Evolutionary conservation across 2,888 invertebrate genomes (phyloP).

Genomic region (Kryphioiulus occultus): DNA sequence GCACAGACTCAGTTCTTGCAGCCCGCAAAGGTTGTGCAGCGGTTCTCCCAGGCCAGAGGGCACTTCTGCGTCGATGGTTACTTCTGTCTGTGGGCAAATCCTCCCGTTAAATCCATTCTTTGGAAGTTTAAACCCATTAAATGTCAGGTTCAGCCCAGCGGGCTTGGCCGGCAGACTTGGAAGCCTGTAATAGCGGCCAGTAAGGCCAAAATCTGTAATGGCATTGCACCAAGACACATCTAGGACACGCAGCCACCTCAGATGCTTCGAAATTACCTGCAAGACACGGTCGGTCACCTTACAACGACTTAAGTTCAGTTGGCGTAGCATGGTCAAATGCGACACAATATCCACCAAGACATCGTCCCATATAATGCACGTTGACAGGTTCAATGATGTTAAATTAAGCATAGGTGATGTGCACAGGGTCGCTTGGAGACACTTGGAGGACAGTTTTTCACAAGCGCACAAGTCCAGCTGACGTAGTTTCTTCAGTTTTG

Average conservation of each 20-base stretch:
- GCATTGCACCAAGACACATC: slow-evolving; percentile 73
- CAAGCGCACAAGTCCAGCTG: slow-evolving; percentile 74
- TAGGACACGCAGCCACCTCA: slow-evolving; percentile 69
- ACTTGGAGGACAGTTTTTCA: slow-evolving; percentile 70
- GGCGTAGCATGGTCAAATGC: slow-evolving; percentile 68
- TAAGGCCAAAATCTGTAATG: slow-evolving; percentile 75
- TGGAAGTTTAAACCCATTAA: not conserved
- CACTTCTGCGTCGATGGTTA: not conserved
- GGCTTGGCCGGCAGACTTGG: not conserved
- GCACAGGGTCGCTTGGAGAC: slow-evolving; percentile 70
- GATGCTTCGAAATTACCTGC: slow-evolving; percentile 73
- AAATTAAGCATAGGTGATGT: slow-evolving; percentile 55
- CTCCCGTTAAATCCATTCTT: not conserved
- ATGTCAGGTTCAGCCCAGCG: not conserved
- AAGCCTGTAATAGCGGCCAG: slow-evolving; percentile 68
- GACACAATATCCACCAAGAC: slow-evolving; percentile 70
- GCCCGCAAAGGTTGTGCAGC: slow-evolving; percentile 55
- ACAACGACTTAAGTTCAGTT: slow-evolving; percentile 73
- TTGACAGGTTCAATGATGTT: slow-evolving; percentile 59
- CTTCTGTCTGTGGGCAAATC: slow-evolving; percentile 12
- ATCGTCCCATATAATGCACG: slow-evolving; percentile 68
- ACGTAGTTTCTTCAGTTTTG: slow-evolving; percentile 68
- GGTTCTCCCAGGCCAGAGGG: not conserved
- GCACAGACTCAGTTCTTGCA: slow-evolving; percentile 71
- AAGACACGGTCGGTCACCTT: slow-evolving; percentile 74